Evolutionary conservation across 2,113 vertebrate genomes (phyloP).

Genomic region (Xyrauchen texanus): DNA sequence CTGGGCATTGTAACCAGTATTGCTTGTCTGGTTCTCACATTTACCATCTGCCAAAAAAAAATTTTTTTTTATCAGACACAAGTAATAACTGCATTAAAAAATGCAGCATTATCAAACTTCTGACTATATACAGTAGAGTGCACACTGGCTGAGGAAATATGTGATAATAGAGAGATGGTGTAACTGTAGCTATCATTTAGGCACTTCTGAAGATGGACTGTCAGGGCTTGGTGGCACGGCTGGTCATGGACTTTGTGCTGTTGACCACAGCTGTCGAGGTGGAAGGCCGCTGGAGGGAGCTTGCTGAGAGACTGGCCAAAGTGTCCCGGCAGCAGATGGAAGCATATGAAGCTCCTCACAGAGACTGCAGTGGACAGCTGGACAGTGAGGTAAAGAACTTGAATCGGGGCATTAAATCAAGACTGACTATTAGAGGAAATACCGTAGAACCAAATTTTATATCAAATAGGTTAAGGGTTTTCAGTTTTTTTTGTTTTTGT

Average conservation of each 20-base stretch:
- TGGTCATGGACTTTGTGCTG: slow-evolving; percentile 94
- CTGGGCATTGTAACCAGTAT: neutral
- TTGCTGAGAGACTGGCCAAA: slow-evolving; percentile 89
- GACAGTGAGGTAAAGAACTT: slow-evolving; percentile 84
- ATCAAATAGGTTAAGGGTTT: neutral
- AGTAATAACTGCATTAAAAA: too few species aligned
- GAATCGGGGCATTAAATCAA: neutral
- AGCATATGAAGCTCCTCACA: slow-evolving; percentile 91
- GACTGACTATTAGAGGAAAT: neutral
- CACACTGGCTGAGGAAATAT: neutral
- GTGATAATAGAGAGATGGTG: neutral
- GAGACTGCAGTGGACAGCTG: slow-evolving; percentile 84
- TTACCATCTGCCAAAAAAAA: too few species aligned
- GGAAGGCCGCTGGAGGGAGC: slow-evolving; percentile 91
- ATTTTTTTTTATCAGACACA: too few species aligned
- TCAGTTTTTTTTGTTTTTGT: too few species aligned
- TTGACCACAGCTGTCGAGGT: slow-evolving; percentile 95
- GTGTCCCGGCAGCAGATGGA: slow-evolving; percentile 96
- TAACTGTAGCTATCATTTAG: slow-evolving; percentile 63
- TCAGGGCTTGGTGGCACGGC: slow-evolving; percentile 90
- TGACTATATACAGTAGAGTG: too few species aligned
- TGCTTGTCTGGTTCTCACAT: too few species aligned
- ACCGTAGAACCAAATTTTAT: neutral
- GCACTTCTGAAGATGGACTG: slow-evolving; percentile 95
- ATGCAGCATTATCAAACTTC: too few species aligned